Conservation (phyloP, 2,888 invertebrate species). For the Dione juno region DNA sequence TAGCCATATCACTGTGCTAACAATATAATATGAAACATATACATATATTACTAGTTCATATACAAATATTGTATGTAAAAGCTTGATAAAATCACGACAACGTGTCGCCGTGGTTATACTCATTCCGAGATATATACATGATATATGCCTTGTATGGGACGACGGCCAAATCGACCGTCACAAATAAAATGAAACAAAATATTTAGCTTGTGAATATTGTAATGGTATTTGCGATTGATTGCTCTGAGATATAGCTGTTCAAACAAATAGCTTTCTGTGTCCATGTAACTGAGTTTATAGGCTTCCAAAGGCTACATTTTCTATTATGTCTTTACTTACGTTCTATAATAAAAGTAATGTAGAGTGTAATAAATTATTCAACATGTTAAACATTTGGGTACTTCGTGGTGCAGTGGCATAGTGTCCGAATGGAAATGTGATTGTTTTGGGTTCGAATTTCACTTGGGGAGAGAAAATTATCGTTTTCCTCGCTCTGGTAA, state of each 20-base stretch:
- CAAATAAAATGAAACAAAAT: conserved; percentile 34
- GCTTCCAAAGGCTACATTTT: not conserved
- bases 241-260: conserved; percentile 11
- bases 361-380: not conserved
- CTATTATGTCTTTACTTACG: not conserved
- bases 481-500: too few species aligned
- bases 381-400: not conserved
- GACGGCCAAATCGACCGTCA: conserved; percentile 33
- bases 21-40: not conserved
- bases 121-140: conserved; percentile 35
- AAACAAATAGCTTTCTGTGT: conserved; percentile 1
- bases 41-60: conserved; percentile 23
- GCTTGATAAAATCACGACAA: conserved; percentile 38
- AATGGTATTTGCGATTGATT: conserved; percentile 35
- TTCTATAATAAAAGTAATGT: conserved; percentile 6
- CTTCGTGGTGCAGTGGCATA: too few species aligned
- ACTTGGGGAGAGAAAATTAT: too few species aligned
- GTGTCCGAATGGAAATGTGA: too few species aligned
- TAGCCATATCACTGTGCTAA: not conserved
- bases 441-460: too few species aligned
- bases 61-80: conserved; percentile 28
- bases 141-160: conserved; percentile 35
- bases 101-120: conserved; percentile 40
- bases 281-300: not conserved
- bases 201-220: conserved; percentile 37